Evolutionary conservation across 2,113 vertebrate species (phyloP).

Genomic region (Calyptommatus sinebrachiatus): DNA sequence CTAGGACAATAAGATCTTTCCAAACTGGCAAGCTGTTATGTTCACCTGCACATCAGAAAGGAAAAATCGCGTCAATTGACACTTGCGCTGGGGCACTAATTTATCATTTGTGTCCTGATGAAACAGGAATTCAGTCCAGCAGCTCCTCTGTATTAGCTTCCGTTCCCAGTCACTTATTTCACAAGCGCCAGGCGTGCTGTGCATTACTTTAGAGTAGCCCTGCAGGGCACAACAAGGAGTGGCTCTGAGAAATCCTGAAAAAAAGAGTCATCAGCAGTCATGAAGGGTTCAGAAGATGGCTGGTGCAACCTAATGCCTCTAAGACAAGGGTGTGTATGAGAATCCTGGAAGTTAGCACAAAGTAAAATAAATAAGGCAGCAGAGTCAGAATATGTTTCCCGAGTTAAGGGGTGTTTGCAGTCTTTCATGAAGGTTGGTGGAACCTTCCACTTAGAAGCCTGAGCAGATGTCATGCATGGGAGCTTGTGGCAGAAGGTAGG

Average conservation of each 20-base stretch:
- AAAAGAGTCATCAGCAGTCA: background rate
- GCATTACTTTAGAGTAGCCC: slow-evolving; percentile 29
- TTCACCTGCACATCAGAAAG: slow-evolving; percentile 16
- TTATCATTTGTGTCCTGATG: background rate
- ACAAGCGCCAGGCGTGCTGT: background rate
- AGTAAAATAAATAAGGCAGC: background rate
- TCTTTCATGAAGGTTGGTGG: no score
- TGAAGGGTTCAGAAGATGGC: background rate
- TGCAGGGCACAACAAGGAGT: background rate
- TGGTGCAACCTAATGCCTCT: fast-evolving
- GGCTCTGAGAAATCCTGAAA: background rate
- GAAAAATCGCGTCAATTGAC: background rate
- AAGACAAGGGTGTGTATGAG: background rate
- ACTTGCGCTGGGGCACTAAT: background rate
- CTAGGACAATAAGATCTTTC: background rate
- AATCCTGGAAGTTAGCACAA: fast-evolving
- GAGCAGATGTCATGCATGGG: no score
- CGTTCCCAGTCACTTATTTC: background rate
- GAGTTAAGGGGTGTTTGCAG: no score
- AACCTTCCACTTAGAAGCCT: no score
- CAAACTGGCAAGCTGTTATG: background rate
- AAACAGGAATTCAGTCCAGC: background rate
- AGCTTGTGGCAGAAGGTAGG: no score
- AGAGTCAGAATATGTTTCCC: background rate
- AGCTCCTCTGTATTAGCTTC: fast-evolving